Evolutionary conservation across 2,113 vertebrate genomes (phyloP), one percentile per base, ranked within the genome.

Genomic region (Pygoscelis antarcticus): DNA sequence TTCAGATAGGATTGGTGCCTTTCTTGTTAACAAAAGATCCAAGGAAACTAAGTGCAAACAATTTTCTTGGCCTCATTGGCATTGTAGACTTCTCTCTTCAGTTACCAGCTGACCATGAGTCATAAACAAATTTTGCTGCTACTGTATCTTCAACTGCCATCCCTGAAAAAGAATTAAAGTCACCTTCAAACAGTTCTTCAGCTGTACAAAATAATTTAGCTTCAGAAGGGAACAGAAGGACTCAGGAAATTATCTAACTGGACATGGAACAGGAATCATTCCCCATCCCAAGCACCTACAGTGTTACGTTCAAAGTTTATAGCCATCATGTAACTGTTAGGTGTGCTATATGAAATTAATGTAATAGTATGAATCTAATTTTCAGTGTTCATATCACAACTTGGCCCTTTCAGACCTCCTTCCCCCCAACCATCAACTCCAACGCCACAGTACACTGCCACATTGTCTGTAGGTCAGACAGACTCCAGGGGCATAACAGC

Each of bases 71-170:
- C 69, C 78, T 40, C 16, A 1, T 3, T 78, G 77, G 46, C 52
- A 76, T 1, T 52, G 62, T 2, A 44, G 75, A 34, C 25, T 92
- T 70, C 85, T 87, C 49, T 19, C 51, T 90, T 98, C 25, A 98
- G 68, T 97, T 98, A 66, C 96, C 90, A 83, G 97, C 98, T 57
- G 98, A 98, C 99, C 99, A 99, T 0, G 98, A 98, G 8, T 99
- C 99, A 62, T 98, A 99, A 46, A 99, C 98, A 27, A 99, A 98
- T 95, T 99, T 98, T 52, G 99, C 99, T 84, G 99, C 98, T 22
- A 99, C 99, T 5, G 98, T 98, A 95, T 99, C 99, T 97, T 99
- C 98, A 93, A 99, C 97, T 0, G 99, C 99, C 99, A 99, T 99
- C 30, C 99, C 99, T 99, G 89, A 74, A 98, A 98, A 9, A 77